Base-by-base conservation (phyloP, 2,888 invertebrate genomes). In the Drosophila koepferae region DNA sequence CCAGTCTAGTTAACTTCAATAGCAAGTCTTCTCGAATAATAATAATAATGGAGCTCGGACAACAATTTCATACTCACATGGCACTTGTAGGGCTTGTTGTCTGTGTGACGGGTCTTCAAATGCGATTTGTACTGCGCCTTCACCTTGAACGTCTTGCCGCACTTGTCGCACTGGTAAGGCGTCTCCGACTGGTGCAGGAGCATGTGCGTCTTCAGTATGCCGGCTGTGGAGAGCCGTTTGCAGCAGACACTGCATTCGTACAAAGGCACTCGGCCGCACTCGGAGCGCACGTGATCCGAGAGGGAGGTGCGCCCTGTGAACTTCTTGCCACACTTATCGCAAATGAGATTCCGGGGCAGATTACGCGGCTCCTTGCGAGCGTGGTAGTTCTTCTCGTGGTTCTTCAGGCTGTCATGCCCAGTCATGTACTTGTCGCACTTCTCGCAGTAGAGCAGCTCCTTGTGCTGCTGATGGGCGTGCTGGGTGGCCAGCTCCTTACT, bases 21-120 rank as follows among this genome's bases (percentile, higher is more conserved):
- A 36, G 36, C 0, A 10, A 36, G 36, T 4, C 12, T 12, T 10
- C 36, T 36, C 9, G 34, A 34, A 34, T 34, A 6, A 6, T 28
- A 28, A 28, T 28, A 28, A 28, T 28, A 28, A 28, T 28, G 28
- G 28, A 34, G 9, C 34, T n/a, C 41, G 43, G 38, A 2, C 2
- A 2, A 10, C 2, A n/a, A 36, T 7, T 18, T 7, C 34, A 14
- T 51, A 82, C 91, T 88, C 78, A 93, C 93, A 77, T 93, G 91
- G 77, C 94, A 94, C 77, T 93, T 93, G 77, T 93, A 94, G 4
- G 94, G 94, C 72, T 94, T 94, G 71, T 93, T 93, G 18, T 94
- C 94, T 0, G 93, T 94, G 76, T 94, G 94, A 1, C 92, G 92
- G 34, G 94, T 91, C 77, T 91, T 92, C 38, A 93, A 69, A 67